A percentile compares a stretch with the other conserved stretches of the same genome.
phyloP scores from a whole-genome alignment of 2,888 invertebrate genomes.

The Mesorhabditis sp. region DNA sequence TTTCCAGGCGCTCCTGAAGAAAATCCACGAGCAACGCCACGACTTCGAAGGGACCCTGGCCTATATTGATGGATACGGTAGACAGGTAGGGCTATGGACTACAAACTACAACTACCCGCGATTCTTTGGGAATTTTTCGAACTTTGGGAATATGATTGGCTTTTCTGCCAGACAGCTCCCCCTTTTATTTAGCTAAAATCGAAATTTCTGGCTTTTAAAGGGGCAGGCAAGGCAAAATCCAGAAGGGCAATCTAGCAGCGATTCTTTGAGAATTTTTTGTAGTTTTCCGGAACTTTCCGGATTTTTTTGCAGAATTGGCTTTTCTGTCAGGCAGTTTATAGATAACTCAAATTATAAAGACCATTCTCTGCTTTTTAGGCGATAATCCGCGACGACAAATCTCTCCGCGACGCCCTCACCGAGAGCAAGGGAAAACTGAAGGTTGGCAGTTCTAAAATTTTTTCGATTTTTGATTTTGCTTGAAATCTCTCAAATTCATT shows the following conservation, averaged over 20 bases:
- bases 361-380: conserved; percentile 21
- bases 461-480: background rate
- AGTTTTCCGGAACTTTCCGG: background rate
- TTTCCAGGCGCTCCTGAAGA: conserved; percentile 46
- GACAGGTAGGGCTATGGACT: conserved; percentile 34
- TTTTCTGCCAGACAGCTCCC: background rate
- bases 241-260: background rate
- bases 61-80: conserved; percentile 48
- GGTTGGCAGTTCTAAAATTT: conserved; percentile 6
- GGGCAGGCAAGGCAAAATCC: too few relatives aligned
- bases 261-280: background rate
- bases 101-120: background rate
- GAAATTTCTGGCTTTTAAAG: background rate
- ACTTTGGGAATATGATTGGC: background rate
- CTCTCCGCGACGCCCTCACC: conserved; percentile 43
- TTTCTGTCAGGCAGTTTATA: too few relatives aligned
- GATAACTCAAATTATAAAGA: background rate
- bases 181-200: background rate
- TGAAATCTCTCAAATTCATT: background rate
- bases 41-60: conserved; percentile 53
- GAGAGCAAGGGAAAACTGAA: conserved; percentile 46
- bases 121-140: background rate
- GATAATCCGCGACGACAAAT: conserved; percentile 41
- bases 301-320: background rate
- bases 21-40: conserved; percentile 42